Percentiles rank a stretch among this genome's conserved stretches.
Conservation (phyloP, 1,140 invertebrate genomes). For the Ostrea denselamellosa region DNA sequence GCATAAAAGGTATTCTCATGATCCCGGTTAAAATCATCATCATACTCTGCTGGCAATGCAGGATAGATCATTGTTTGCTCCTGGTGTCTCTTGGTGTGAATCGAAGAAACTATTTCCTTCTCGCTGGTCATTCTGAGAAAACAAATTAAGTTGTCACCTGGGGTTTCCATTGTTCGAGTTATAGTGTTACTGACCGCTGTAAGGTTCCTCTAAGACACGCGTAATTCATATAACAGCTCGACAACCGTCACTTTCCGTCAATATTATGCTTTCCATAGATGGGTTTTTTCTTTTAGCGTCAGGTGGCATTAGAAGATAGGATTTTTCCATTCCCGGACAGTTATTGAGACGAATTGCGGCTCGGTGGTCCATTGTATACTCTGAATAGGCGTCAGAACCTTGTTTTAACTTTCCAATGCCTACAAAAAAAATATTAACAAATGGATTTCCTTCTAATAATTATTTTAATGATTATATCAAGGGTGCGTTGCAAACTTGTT, state of each 20-base stretch:
- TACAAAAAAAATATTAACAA: conserved; percentile 1
- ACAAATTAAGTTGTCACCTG: conserved; percentile 3
- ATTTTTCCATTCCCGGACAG: conserved; percentile 12
- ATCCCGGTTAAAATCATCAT: background rate
- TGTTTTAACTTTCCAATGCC: background rate
- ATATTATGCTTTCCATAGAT: background rate
- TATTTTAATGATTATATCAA: too few relatives aligned
- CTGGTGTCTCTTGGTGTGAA: background rate
- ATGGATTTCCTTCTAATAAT: too few relatives aligned
- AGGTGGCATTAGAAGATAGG: background rate
- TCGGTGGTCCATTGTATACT: background rate
- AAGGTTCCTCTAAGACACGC: background rate
- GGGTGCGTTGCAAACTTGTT: too few relatives aligned
- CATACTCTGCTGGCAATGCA: background rate
- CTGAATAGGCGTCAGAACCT: conserved; percentile 4
- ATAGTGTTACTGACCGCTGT: background rate
- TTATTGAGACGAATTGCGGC: background rate
- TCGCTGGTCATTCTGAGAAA: background rate
- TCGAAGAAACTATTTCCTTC: background rate
- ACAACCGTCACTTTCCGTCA: conserved; percentile 5
- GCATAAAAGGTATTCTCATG: background rate
- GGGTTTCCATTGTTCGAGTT: background rate
- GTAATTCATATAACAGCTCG: background rate
- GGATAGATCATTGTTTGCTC: background rate
- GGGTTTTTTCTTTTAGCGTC: background rate